These are phyloP conservation scores for Candoia aspera DNA, from an alignment of 2,113 vertebrate genomes.

Conservation along the genomic window DNA sequence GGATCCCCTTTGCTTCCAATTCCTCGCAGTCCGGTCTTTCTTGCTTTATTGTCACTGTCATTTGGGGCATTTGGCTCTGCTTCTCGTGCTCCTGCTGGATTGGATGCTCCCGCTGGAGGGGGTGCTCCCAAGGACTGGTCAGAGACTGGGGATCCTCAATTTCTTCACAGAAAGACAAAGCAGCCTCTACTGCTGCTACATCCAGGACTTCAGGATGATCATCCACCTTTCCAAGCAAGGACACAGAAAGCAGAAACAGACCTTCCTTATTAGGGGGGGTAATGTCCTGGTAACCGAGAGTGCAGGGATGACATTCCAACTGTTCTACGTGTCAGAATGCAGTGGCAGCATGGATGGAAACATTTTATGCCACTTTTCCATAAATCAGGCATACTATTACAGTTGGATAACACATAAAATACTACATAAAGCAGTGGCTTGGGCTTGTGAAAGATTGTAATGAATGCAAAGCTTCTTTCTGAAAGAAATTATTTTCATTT, in stretches of 20 bases:
- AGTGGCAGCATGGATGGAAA: background rate
- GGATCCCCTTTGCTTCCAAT: slow-evolving; percentile 73
- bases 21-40: slow-evolving; percentile 79
- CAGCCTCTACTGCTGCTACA: slow-evolving; percentile 94
- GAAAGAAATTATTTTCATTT: background rate
- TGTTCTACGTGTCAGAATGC: background rate
- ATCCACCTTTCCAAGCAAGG: slow-evolving; percentile 81
- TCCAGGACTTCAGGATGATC: slow-evolving; percentile 94
- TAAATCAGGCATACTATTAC: background rate
- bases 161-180: slow-evolving; percentile 94
- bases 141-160: slow-evolving; percentile 88
- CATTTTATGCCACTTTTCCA: background rate
- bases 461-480: background rate
- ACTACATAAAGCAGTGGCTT: background rate
- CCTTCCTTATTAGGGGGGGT: background rate
- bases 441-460: background rate
- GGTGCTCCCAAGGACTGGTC: slow-evolving; percentile 89
- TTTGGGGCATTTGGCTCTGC: slow-evolving; percentile 67
- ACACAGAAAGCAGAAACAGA: slow-evolving; percentile 46
- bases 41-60: slow-evolving; percentile 77
- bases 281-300: background rate
- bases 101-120: slow-evolving; percentile 83
- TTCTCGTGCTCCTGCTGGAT: slow-evolving; percentile 77
- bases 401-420: background rate
- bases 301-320: no score